Evolutionary conservation across 2,888 invertebrate species (phyloP), one percentile per base, ranked within the genome.

Genomic region (Rhabditoides inermis): DNA sequence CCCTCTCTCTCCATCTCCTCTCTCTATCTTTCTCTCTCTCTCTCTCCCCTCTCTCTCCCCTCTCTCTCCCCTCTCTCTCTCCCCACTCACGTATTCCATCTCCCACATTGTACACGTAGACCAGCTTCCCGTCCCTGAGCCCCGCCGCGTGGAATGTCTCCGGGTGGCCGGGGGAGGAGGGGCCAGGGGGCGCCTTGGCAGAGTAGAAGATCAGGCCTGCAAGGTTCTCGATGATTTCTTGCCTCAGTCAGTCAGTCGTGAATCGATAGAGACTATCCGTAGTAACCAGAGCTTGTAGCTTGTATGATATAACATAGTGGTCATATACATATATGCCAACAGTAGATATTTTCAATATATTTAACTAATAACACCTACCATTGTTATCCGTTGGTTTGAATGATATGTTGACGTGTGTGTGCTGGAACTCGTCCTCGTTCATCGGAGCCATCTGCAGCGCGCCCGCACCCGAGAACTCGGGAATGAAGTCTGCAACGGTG

Each of bases 71-170:
- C n/a, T n/a, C n/a, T n/a, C n/a, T n/a, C n/a, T n/a, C n/a, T n/a
- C n/a, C n/a, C n/a, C 53, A 23, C 37, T 44, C 37, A 64, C 69
- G 60, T 45, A 53, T 54, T 51, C 70, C 69, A 30, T 59, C 49
- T 39, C 70, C 70, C 10, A 69, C 44, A 49, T 71, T 61, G 54
- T 67, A 71, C 40, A 55, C 60, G 50, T 71, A 71, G 37, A 63
- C 50, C 26, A 71, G 56, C 1, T 63, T 56, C 37, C 69, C 69
- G 46, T 64, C 41, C n/a, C 53, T 48, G 3, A 71, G 46, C 3
- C 49, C 41, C 0, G 61, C 59, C 36, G 52, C 49, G 40, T 64
- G 64, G 22, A 53, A 45, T 15, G 54, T 50, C 2, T 47, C 15
- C 6, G 41, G 57, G 5, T 49, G 23, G 5, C 57, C 42, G 15